phyloP scores from a whole-genome alignment of 1,140 invertebrate species.

The Prorops nasuta region DNA sequence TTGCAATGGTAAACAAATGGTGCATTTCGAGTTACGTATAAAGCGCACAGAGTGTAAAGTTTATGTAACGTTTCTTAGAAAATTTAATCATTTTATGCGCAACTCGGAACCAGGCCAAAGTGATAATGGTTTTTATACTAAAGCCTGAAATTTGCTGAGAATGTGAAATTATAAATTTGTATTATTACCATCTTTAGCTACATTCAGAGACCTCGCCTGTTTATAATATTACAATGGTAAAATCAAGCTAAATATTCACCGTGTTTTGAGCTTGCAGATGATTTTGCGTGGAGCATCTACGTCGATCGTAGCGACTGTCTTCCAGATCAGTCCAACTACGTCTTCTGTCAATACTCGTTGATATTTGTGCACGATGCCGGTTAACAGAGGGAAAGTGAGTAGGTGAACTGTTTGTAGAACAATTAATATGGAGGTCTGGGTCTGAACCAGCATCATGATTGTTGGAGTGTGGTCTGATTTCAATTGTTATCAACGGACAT shows the following conservation, averaged over 20 bases:
- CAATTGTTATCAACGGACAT: constrained; percentile 32
- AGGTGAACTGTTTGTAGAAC: constrained; percentile 56
- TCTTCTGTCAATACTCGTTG: constrained; percentile 58
- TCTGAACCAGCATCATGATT: constrained; percentile 54
- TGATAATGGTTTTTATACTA: too few relatives aligned
- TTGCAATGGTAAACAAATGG: too few relatives aligned
- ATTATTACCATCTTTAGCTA: too few relatives aligned
- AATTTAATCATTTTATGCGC: too few relatives aligned
- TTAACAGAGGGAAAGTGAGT: constrained; percentile 47
- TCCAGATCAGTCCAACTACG: constrained; percentile 82
- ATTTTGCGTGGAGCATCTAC: constrained; percentile 46
- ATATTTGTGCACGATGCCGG: constrained; percentile 35
- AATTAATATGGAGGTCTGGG: constrained; percentile 53
- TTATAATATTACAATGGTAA: too few relatives aligned
- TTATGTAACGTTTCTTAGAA: too few relatives aligned
- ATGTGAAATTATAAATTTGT: too few relatives aligned
- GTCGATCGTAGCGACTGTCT: constrained; percentile 49
- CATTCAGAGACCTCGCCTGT: too few relatives aligned
- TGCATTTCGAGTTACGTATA: too few relatives aligned
- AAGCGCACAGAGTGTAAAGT: too few relatives aligned
- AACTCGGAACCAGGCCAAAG: too few relatives aligned
- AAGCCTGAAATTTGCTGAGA: too few relatives aligned
- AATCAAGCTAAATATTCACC: constrained; percentile 44
- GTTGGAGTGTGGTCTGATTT: constrained; percentile 27
- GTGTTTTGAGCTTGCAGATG: constrained; percentile 52